A percentile compares a stretch with the other conserved stretches of the same genome.
Conservation (phyloP, 2,888 invertebrate genomes). For the Branchinecta sandiegonensis region DNA sequence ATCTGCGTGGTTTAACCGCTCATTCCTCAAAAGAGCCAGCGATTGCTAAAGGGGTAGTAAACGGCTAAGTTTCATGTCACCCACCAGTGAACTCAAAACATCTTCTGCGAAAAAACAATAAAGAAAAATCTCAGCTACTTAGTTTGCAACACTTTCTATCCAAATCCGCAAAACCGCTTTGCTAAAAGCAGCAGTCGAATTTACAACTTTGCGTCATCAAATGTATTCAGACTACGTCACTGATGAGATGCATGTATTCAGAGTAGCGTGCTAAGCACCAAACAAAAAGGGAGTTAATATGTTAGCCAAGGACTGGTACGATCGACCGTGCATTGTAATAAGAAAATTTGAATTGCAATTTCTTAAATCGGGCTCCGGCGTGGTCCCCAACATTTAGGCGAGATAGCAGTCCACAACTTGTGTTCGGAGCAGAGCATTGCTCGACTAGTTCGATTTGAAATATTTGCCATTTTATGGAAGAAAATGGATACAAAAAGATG, state of each 20-base stretch:
- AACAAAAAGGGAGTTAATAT: constrained; percentile 14
- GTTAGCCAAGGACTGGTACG: constrained; percentile 11
- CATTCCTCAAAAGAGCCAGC: too few species aligned
- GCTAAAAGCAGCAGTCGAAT: too few species aligned
- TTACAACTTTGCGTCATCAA: constrained; percentile 12
- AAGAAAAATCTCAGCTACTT: too few species aligned
- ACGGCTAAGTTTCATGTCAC: too few species aligned
- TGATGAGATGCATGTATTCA: neutral
- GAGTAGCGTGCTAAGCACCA: neutral
- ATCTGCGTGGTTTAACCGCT: too few species aligned
- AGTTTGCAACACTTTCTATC: too few species aligned
- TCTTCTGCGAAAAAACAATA: too few species aligned
- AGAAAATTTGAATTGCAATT: constrained; percentile 16
- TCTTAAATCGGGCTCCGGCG: constrained; percentile 1
- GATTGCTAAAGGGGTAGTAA: too few species aligned
- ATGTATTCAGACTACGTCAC: neutral
- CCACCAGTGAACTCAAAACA: too few species aligned
- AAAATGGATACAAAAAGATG: too few species aligned
- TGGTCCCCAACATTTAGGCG: constrained; percentile 2
- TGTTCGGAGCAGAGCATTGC: neutral
- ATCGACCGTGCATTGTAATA: constrained; percentile 16
- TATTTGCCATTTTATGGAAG: too few species aligned
- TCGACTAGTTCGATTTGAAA: neutral
- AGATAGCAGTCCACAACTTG: neutral
- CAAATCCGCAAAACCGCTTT: too few species aligned